These are phyloP conservation scores for Eira barbara DNA, from an alignment of 2,113 vertebrate species.

Conservation along the genomic window DNA sequence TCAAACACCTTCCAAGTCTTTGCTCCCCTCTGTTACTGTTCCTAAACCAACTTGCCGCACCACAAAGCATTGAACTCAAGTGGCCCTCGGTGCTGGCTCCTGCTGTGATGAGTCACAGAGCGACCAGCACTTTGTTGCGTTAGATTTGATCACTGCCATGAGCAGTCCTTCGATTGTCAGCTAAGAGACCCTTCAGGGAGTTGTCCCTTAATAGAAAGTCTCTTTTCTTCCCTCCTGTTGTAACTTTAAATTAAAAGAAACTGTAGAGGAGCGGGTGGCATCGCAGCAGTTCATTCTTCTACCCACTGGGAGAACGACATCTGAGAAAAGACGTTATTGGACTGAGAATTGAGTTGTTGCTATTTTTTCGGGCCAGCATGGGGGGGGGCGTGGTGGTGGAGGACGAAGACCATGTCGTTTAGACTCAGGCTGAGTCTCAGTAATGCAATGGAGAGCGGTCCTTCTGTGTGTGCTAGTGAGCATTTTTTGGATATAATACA, in stretches of 20 bases:
- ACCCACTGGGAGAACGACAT: constrained; percentile 73
- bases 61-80: constrained; percentile 82
- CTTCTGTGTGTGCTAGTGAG: not conserved
- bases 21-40: constrained; percentile 76
- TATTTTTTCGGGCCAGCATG: not conserved
- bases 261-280: constrained; percentile 75
- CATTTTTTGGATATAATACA: not conserved
- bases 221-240: constrained; percentile 74
- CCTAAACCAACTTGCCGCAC: constrained; percentile 74
- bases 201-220: constrained; percentile 81
- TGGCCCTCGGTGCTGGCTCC: constrained; percentile 75
- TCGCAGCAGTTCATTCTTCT: constrained; percentile 78
- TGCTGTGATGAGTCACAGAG: constrained; percentile 81
- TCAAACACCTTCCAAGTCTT: constrained; percentile 80
- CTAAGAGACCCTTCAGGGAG: constrained; percentile 84
- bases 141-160: constrained; percentile 82
- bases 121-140: constrained; percentile 81
- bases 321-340: constrained; percentile 68
- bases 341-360: constrained; percentile 69
- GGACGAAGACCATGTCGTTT: not conserved
- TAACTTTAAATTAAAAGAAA: constrained; percentile 84
- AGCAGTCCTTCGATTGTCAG: constrained; percentile 82
- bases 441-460: not conserved
- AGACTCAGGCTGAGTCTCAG: not conserved
- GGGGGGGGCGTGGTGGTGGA: not conserved